These are phyloP conservation scores for Apaloderma vittatum DNA, from an alignment of 2,113 vertebrate genomes.

Conservation along the genomic window DNA sequence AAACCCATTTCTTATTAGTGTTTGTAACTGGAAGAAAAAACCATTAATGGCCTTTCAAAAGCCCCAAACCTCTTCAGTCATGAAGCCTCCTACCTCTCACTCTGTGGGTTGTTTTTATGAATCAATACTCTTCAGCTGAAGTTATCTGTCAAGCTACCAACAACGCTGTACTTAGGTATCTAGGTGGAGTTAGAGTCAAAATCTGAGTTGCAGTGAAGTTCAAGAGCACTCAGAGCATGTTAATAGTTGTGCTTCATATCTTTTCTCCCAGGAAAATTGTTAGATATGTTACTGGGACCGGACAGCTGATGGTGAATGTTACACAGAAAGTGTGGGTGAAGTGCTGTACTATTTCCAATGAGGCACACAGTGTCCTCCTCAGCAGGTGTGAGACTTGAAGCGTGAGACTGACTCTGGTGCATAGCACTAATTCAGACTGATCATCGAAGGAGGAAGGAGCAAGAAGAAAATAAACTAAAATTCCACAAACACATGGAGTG, in stretches of 20 bases:
- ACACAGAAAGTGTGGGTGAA: background rate
- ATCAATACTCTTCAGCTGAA: background rate
- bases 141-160: background rate
- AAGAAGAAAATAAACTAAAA: background rate
- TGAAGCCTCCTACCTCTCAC: background rate
- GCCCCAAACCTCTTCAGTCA: background rate
- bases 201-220: background rate
- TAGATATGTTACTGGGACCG: too few species aligned
- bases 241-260: background rate
- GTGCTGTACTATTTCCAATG: background rate
- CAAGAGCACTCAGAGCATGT: background rate
- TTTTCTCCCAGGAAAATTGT: background rate
- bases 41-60: background rate
- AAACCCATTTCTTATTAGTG: background rate
- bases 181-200: background rate
- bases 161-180: background rate
- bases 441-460: background rate
- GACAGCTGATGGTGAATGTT: background rate
- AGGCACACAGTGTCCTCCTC: rapidly evolving
- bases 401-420: too few species aligned
- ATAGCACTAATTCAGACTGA: background rate
- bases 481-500: background rate
- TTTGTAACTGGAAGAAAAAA: background rate
- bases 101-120: background rate
- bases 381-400: background rate